Evolutionary conservation across 2,797 vertebrate species (phyloP), one percentile per base, ranked within the genome.

Genomic region (Chelmon rostratus): DNA sequence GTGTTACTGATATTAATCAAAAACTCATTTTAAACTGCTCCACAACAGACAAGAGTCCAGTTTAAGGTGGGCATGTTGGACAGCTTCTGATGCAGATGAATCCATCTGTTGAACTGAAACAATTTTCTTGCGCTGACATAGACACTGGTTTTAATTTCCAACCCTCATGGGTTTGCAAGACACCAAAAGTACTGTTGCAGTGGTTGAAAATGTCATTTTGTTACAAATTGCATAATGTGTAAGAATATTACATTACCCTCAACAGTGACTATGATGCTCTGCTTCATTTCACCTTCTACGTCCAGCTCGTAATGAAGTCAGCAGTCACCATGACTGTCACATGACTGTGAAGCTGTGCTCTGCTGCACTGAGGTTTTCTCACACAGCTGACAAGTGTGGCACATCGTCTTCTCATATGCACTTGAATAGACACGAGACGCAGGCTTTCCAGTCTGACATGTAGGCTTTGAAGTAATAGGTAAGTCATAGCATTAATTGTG

Each of bases 401-500:
- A 47, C 47, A 31, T 50, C 15, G 4, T 52, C 40, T 47, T 79
- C 35, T 44, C 67, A 38, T n/a, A 33, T 44, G 5, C 13, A 16
- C 42, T 72, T 42, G 52, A 73, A 73, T 66, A 19, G 72, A 66
- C 18, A 42, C 25, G 15, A 38, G 19, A 35, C 35, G 11, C 21
- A 23, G 21, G 59, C 23, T 63, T 37, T 68, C 50, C 61, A 25
- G 6, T 59, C 47, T 13, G 16, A 50, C 28, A 13, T 66, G 38
- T n/a, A 0, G 6, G 18, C 49, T 53, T 8, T 31, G 10, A 37
- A 38, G 56, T n/a, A 6, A 1, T 21, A 56, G 33, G 28, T 25
- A 23, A 54, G 15, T 50, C 28, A 16, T 8, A 33, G n/a, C 25
- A 21, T 47, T 64, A 28, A 28, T 44, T 46, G 25, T 28, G 61